Percentiles rank a stretch among this genome's conserved stretches.
Conservation (phyloP, 2,113 vertebrate species). For the Corythaixoides concolor region DNA sequence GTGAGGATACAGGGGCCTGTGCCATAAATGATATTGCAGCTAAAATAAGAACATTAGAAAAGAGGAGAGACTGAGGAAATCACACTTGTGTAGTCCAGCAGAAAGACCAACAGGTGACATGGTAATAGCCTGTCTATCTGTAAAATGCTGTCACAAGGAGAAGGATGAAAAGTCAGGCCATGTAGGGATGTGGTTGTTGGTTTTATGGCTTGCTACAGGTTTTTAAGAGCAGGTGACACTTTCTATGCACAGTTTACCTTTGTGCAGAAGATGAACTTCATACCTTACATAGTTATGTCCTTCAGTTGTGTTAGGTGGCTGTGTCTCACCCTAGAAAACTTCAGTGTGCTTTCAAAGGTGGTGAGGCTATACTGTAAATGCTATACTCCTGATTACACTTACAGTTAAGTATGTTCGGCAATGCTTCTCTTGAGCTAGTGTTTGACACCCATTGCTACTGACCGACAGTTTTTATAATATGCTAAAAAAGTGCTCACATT, state of each 20-base stretch:
- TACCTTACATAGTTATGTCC: not conserved
- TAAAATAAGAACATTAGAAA: not conserved
- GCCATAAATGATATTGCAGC: not conserved
- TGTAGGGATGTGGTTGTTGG: not conserved
- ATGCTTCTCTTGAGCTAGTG: not conserved
- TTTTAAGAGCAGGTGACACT: not conserved
- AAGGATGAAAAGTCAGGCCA: not conserved
- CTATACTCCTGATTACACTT: not conserved
- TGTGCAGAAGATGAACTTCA: not conserved
- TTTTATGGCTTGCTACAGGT: not conserved
- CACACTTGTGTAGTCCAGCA: not conserved
- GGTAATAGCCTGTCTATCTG: not conserved
- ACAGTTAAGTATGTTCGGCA: not conserved
- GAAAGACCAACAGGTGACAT: not conserved
- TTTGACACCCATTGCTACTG: not conserved
- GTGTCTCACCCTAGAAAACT: not conserved
- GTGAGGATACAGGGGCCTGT: not conserved
- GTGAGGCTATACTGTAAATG: not conserved
- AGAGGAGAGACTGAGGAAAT: not conserved
- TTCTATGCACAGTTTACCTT: not conserved
- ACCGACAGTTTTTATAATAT: not conserved
- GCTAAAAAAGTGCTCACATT: not conserved
- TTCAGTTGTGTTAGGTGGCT: not conserved
- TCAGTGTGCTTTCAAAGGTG: not conserved
- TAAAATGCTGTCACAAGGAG: not conserved